Evolutionary conservation across 2,113 vertebrate genomes (phyloP), one percentile per base, ranked within the genome.

Genomic region (Morone chrysops): DNA sequence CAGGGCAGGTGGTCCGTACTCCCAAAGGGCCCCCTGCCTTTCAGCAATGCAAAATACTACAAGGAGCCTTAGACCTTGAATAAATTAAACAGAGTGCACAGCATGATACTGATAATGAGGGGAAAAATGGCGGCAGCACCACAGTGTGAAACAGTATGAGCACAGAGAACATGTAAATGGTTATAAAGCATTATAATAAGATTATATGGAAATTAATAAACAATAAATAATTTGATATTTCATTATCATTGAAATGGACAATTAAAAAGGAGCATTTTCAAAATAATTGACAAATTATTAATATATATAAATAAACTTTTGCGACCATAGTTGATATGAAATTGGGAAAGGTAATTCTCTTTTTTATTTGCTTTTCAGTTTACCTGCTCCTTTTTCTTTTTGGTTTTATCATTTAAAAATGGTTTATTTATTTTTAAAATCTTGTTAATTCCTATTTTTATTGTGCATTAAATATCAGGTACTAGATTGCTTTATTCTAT

Each of bases 1-100:
- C 65, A 5, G 41, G 8, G 77, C 74, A 74, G 84, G 72, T 57
- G 73, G 11, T 12, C 51, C 25, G 22, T 22, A 10, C 61, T 53
- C 68, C 68, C 72, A 0, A 20, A 73, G 56, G 59, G 31, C 43
- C 31, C 62, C 11, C 22, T 48, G 38, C 43, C 43, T 31, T 22
- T 43, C 60, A 80, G 70, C 62, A 50, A 61, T 56, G 56, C 45
- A 82, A 74, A 82, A 56, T n/a, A 72, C 45, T 8, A 62, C 40
- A 6, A 75, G 69, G 56, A 82, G 80, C 31, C 48, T 54, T 6
- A 73, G 80, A 82, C 62, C 41, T 70, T n/a, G 25, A 66, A 54
- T 22, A 43, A 81, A 81, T 80, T 45, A 75, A 48, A 56, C 43
- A 36, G 61, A 43, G 67, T 13, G 36, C 83, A 53, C 61, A 80